Evolutionary conservation across 92 coral and sea anemone genomes (phyloP), one percentile per base, ranked within the genome.

Genomic region (Porites rus): DNA sequence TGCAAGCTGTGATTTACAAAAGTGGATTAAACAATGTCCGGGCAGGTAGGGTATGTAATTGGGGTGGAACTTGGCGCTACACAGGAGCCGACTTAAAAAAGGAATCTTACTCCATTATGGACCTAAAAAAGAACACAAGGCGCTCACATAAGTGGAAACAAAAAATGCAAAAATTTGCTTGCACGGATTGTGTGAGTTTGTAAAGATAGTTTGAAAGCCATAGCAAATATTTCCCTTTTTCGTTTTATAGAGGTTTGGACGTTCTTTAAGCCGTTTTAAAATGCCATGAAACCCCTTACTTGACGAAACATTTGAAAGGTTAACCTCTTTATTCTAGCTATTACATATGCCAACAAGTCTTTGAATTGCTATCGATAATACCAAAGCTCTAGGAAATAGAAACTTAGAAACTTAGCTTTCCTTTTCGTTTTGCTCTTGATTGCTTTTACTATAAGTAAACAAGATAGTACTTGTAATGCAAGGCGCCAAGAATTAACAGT

Each of bases 1-100:
- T 51, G 51, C 74, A 69, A 72, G 52, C 77, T 58, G 69, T 70
- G 66, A 81, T 81, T 81, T 80, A 56, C 65, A 31, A 60, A 67
- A 69, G 86, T 69, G 60, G 46, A 16, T 20, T 20, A 58, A 43
- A 69, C 59, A 70, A 72, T 58, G 60, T 54, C 58, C 67, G 64
- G 77, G 65, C 31, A 61, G 61, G 59, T 4, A 28, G 31, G 31
- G 31, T 28, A 28, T 28, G 16, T 54, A 70, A 25, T 81, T 59
- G 86, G 68, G 65, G 65, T 73, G 86, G 31, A 81, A 19, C 51
- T 13, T 31, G 18, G 18, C 43, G 11, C 58, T 9, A 17, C 69
- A 70, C 19, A 71, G 77, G 12, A 70, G 59, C 77, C 70, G 86
- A 31, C 77, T 81, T 81, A n/a, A 71, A 71, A 69, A 19, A 38